Evolutionary conservation across 1,140 invertebrate species (phyloP).

Genomic region (Heterodera schachtii): DNA sequence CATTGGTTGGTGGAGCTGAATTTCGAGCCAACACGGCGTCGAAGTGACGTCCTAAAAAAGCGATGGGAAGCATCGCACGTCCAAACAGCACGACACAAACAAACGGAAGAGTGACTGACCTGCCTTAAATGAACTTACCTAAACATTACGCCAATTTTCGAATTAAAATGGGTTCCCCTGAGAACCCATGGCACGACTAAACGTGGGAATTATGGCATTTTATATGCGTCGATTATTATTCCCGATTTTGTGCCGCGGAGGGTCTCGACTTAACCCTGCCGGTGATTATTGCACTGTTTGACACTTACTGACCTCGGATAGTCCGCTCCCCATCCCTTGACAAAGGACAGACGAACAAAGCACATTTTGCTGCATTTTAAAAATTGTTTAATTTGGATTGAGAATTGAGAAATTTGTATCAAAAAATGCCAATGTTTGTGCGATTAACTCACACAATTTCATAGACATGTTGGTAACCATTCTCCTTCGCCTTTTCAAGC

Average conservation of each 20-base stretch:
- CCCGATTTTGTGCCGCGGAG: too few species aligned
- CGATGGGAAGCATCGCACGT: background rate
- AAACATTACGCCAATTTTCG: too few species aligned
- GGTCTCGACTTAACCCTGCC: too few species aligned
- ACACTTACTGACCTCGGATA: constrained; percentile 79
- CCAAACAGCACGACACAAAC: background rate
- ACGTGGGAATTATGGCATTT: too few species aligned
- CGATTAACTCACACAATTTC: constrained; percentile 71
- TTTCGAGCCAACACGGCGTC: constrained; percentile 98
- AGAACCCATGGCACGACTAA: too few species aligned
- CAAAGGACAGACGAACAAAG: constrained; percentile 98
- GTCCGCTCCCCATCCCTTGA: constrained; percentile 88
- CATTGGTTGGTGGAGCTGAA: constrained; percentile 94
- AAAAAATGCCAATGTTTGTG: too few species aligned
- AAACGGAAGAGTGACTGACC: background rate
- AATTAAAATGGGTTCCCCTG: too few species aligned
- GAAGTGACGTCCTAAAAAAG: constrained; percentile 80
- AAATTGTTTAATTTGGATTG: background rate
- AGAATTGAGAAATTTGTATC: too few species aligned
- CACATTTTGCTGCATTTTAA: constrained; percentile 82
- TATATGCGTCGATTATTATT: too few species aligned
- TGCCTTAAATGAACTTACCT: background rate
- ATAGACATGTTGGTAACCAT: constrained; percentile 97
- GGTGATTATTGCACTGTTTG: background rate
- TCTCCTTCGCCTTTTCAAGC: constrained; percentile 88